Conservation (phyloP, 2,888 invertebrate species). For the Ceramica pisi region DNA sequence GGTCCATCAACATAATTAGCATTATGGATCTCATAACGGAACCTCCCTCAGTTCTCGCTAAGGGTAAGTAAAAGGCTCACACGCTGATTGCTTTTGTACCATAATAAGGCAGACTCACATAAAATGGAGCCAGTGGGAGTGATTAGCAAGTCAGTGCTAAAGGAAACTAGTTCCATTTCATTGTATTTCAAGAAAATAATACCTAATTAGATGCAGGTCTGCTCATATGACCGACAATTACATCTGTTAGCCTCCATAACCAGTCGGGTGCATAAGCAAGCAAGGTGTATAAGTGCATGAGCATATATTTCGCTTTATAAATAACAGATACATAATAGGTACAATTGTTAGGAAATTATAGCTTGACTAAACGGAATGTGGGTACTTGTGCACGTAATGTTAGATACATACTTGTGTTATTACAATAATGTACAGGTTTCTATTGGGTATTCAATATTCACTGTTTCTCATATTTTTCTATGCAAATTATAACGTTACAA, state of each 20-base stretch:
- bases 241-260: constrained; percentile 42
- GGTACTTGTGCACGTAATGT: constrained; percentile 19
- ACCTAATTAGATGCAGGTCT: constrained; percentile 33
- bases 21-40: background rate
- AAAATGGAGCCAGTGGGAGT: background rate
- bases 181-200: constrained; percentile 41
- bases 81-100: background rate
- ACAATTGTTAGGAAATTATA: constrained; percentile 51
- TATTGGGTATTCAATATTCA: constrained; percentile 17
- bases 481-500: constrained; percentile 2
- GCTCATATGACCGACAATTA: constrained; percentile 36
- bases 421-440: background rate
- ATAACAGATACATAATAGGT: constrained; percentile 38
- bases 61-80: background rate
- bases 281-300: constrained; percentile 40
- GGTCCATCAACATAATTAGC: background rate
- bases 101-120: no score
- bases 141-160: constrained; percentile 5
- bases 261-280: constrained; percentile 42
- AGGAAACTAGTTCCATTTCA: constrained; percentile 24
- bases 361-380: constrained; percentile 43
- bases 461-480: background rate
- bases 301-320: constrained; percentile 45
- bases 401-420: constrained; percentile 25
- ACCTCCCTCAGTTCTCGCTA: background rate